Percentiles rank a stretch among this genome's conserved stretches.
Evolutionary conservation across 2,113 vertebrate species (phyloP).

Genomic region (Istiophorus platypterus): DNA sequence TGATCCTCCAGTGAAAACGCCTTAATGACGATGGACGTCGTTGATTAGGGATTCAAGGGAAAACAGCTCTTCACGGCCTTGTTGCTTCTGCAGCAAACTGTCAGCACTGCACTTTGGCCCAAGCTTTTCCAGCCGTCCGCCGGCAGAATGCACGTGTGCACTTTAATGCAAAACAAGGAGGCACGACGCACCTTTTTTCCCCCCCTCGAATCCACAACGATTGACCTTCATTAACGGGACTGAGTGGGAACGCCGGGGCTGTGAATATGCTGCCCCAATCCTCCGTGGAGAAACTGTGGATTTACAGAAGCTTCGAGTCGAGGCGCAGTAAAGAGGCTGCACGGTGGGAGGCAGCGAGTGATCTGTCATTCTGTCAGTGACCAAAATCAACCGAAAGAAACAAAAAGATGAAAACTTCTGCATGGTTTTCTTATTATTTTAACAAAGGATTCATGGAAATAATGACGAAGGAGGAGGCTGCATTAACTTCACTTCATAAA

Average conservation of each 20-base stretch:
- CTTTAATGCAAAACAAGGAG: conserved; percentile 63
- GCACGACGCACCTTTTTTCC: conserved; percentile 51
- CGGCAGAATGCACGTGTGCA: conserved; percentile 41
- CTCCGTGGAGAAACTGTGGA: conserved; percentile 13
- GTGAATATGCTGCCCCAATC: conserved; percentile 25
- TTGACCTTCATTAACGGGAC: conserved; percentile 61
- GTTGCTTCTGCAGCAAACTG: conserved; percentile 32
- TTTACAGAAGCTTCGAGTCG: conserved; percentile 26
- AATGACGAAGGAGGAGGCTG: background rate
- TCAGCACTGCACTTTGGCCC: conserved; percentile 54
- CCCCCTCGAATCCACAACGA: conserved; percentile 64
- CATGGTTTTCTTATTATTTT: background rate
- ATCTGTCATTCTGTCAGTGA: conserved; percentile 10
- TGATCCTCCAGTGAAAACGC: background rate
- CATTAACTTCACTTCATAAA: background rate
- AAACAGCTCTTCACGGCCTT: conserved; percentile 4
- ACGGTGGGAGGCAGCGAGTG: background rate
- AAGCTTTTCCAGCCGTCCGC: conserved; percentile 28
- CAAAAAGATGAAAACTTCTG: background rate
- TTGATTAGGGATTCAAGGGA: conserved; percentile 51
- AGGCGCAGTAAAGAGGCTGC: background rate
- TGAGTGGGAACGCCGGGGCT: conserved; percentile 26
- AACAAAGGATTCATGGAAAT: background rate
- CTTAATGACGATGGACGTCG: conserved; percentile 51
- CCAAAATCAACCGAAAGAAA: background rate